phyloP scores from a whole-genome alignment of 2,797 vertebrate species.

The Clarias laeviceps region DNA sequence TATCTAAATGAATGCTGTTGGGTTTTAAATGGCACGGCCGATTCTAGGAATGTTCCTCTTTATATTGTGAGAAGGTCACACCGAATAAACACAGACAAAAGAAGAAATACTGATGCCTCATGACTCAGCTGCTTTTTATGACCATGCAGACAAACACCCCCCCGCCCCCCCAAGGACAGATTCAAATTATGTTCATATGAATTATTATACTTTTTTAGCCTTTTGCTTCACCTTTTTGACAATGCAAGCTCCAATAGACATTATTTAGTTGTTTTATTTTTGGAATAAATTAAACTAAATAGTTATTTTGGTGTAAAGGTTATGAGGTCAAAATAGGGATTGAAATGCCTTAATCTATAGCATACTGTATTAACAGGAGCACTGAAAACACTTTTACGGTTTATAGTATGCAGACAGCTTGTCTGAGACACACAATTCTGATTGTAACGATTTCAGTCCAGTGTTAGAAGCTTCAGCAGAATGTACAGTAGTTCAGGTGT shows the following conservation, averaged over 20 bases:
- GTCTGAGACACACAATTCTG: background rate
- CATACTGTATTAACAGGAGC: background rate
- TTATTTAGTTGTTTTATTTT: background rate
- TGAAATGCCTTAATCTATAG: background rate
- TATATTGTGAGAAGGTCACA: slow-evolving; percentile 29
- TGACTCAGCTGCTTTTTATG: slow-evolving; percentile 38
- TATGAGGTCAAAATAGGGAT: background rate
- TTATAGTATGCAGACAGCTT: background rate
- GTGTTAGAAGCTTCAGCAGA: background rate
- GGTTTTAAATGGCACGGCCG: slow-evolving; percentile 12
- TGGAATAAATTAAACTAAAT: too few relatives aligned
- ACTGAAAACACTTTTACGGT: background rate
- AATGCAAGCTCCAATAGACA: slow-evolving; percentile 12
- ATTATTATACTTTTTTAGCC: background rate
- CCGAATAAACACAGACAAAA: slow-evolving; percentile 2
- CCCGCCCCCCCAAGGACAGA: slow-evolving; percentile 19
- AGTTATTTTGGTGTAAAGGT: slow-evolving; percentile 6
- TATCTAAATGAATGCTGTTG: slow-evolving; percentile 10
- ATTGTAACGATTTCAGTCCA: slow-evolving; percentile 1
- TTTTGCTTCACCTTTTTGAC: slow-evolving; percentile 8
- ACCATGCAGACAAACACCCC: slow-evolving; percentile 21
- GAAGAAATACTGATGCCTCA: slow-evolving; percentile 4
- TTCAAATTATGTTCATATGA: slow-evolving; percentile 22
- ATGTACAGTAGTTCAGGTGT: background rate
- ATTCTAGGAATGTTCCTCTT: slow-evolving; percentile 28